Evolutionary conservation across 2,888 invertebrate genomes (phyloP), one percentile per base, ranked within the genome.

Genomic region (Drosophila tanythrix): DNA sequence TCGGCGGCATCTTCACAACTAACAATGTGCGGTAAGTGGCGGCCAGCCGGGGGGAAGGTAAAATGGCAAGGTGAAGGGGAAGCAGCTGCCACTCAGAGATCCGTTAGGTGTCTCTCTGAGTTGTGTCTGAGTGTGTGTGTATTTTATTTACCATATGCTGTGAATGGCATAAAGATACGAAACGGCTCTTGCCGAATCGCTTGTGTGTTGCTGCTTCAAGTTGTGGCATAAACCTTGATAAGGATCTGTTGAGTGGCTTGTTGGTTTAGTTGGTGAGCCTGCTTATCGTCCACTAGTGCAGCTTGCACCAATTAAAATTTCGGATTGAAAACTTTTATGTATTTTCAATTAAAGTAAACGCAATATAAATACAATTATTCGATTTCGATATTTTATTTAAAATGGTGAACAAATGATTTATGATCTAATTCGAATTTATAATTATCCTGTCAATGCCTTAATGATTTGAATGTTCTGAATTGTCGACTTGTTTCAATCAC

Each of bases 61-160:
- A 15, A 15, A 15, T 63, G 57, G 35, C 61, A 25, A 43, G 11
- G 51, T 67, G 33, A 50, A 53, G 50, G 15, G 29, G 29, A 15
- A 40, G 38, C 27, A 74, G 43, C 82, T 70, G 66, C 80, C 72
- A 73, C 83, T 76, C 75, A 67, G 66, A 38, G 70, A 76, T 68
- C 81, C 76, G 71, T 81, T 76, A 70, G 77, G 52, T 77, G 72
- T 75, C 75, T 67, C 62, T 72, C 60, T 63, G 29, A 46, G 63
- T 38, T 55, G 33, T 27, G 29, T 15, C 61, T 33, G 56, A 65
- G 76, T 71, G 57, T 70, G 75, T 70, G 66, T 71, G 60, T 69
- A 66, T 74, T 76, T 83, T 88, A 71, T 83, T 83, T 86, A 79
- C 86, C 88, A 84, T 88, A 86, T 88, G 83, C 83, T 36, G 50